Conservation (phyloP, 2,113 vertebrate species). For the Mirounga angustirostris region DNA sequence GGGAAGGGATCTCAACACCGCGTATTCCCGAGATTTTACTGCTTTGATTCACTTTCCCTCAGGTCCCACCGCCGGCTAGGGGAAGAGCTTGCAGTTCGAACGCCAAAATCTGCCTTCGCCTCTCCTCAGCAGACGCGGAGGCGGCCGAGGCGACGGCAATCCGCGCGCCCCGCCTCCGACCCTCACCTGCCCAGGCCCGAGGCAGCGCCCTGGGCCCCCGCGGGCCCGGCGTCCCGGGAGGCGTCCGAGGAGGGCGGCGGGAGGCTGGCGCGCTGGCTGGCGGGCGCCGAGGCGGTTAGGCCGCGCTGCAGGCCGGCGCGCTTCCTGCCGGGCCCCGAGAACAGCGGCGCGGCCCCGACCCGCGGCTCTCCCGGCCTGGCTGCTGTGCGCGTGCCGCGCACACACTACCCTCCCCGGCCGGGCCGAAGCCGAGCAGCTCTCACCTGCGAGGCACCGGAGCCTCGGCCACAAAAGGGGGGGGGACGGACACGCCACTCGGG, state of each 20-base stretch:
- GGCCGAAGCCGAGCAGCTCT: neutral
- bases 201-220: conserved; percentile 3
- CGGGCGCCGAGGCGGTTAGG: conserved; percentile 73
- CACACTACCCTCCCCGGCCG: neutral
- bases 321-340: conserved; percentile 67
- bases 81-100: neutral
- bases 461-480: neutral
- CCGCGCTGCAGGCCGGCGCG: conserved; percentile 78
- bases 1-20: neutral
- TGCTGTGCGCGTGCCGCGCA: rapidly evolving
- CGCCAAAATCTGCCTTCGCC: neutral
- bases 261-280: neutral
- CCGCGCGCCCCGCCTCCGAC: conserved; percentile 6
- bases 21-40: neutral
- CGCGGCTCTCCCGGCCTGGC: neutral
- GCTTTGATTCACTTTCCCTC: conserved; percentile 68
- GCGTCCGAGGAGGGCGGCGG: neutral
- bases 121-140: neutral
- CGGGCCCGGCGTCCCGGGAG: conserved; percentile 28
- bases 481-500: neutral
- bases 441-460: conserved; percentile 38
- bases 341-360: neutral
- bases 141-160: neutral
- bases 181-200: conserved; percentile 78
- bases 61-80: neutral